A percentile compares a stretch with the other conserved stretches of the same genome.
Conservation (phyloP, 2,113 vertebrate genomes). For the Heterochromis multidens region DNA sequence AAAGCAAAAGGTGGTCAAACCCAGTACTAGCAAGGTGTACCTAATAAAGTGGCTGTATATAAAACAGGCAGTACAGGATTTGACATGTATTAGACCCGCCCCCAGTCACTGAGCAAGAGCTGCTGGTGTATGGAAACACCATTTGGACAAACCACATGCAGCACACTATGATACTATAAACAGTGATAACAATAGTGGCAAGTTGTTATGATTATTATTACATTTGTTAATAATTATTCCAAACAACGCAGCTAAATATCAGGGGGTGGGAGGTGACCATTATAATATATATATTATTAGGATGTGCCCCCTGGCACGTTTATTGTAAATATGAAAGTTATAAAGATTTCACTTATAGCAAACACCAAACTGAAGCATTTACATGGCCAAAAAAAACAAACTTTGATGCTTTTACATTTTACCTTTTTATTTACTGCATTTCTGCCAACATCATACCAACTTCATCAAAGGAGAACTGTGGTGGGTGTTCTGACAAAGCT, state of each 20-base stretch:
- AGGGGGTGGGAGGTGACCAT: neutral
- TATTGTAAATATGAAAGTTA: neutral
- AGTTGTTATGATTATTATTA: neutral
- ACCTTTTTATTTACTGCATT: neutral
- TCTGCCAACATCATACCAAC: neutral
- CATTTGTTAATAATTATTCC: neutral
- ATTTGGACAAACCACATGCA: neutral
- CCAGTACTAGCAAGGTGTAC: neutral
- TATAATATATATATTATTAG: neutral
- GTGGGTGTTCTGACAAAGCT: conserved; percentile 3
- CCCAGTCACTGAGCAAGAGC: neutral
- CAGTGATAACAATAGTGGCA: neutral
- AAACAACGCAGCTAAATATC: neutral
- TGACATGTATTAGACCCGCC: neutral
- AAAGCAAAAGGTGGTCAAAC: accelerated
- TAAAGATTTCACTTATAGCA: neutral
- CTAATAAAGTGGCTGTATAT: neutral
- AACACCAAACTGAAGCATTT: neutral
- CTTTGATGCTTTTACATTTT: neutral
- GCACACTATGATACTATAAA: neutral
- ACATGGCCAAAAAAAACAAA: neutral
- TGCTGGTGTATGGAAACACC: neutral
- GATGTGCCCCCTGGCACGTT: neutral
- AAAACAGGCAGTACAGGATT: accelerated
- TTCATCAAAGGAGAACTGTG: conserved; percentile 31